phyloP scores from a whole-genome alignment of 2,888 invertebrate species.

The Meiosimyza platycephala region DNA sequence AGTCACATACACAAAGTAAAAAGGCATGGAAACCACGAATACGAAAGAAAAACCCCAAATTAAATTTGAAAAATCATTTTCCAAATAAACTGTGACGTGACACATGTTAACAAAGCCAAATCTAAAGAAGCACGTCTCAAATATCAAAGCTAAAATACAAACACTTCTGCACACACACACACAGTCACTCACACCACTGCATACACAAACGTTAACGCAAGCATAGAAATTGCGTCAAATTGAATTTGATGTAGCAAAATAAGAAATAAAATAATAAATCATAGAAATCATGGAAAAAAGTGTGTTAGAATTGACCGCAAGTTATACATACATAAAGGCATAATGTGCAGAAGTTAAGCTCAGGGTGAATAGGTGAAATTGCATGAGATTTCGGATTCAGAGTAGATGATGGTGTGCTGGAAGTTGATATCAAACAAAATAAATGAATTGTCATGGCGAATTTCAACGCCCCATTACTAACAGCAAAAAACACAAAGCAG shows the following conservation, averaged over 20 bases:
- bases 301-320: no score
- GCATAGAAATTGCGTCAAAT: conserved; percentile 10
- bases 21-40: no score
- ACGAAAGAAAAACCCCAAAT: background rate
- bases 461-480: no score
- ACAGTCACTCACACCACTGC: background rate
- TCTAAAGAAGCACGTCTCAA: conserved; percentile 13
- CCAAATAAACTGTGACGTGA: conserved; percentile 7
- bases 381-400: no score
- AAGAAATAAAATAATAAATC: conserved; percentile 21
- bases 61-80: conserved; percentile 12
- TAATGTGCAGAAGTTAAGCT: no score
- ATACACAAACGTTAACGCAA: conserved; percentile 7
- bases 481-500: no score
- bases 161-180: conserved; percentile 19
- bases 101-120: conserved; percentile 18
- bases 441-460: no score
- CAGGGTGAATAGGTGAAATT: no score
- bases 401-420: no score
- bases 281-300: conserved; percentile 6
- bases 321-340: no score
- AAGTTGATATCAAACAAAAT: no score
- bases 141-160: conserved; percentile 14
- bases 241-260: background rate
- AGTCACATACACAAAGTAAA: no score